Evolutionary conservation across 2,113 vertebrate species (phyloP).

Genomic region (Elgaria multicarinata): DNA sequence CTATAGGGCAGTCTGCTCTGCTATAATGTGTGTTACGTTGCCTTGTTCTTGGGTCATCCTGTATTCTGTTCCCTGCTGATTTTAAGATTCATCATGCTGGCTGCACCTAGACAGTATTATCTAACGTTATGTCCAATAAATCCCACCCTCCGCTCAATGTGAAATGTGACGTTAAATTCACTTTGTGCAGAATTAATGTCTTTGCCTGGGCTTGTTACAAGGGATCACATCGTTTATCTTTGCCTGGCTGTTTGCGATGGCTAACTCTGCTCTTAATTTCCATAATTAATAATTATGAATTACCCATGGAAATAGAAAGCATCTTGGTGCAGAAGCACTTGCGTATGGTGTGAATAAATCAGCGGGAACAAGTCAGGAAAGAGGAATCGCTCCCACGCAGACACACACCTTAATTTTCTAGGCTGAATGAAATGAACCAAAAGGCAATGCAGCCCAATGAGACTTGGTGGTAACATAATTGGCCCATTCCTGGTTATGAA

Average conservation of each 20-base stretch:
- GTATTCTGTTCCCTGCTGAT: background rate
- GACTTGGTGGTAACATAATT: background rate
- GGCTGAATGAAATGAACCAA: background rate
- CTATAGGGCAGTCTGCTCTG: background rate
- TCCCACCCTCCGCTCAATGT: background rate
- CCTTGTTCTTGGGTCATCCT: background rate
- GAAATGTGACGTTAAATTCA: constrained; percentile 18
- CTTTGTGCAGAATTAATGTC: constrained; percentile 8
- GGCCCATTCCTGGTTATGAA: background rate
- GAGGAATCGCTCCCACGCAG: background rate
- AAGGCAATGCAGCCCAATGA: background rate
- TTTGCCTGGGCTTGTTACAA: background rate
- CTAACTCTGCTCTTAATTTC: constrained; percentile 2
- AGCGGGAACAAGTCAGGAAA: background rate
- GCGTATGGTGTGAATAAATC: constrained; percentile 7
- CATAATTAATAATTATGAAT: constrained; percentile 33
- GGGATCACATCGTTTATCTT: constrained; percentile 14
- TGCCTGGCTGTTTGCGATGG: background rate
- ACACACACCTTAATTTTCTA: background rate
- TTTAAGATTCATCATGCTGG: constrained; percentile 12
- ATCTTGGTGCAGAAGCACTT: background rate
- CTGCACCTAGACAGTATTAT: constrained; percentile 6
- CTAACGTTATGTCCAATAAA: constrained; percentile 11
- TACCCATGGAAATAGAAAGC: background rate
- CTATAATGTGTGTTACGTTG: background rate